Conservation (phyloP, 2,888 invertebrate genomes). For the Scaptomyza parva region DNA sequence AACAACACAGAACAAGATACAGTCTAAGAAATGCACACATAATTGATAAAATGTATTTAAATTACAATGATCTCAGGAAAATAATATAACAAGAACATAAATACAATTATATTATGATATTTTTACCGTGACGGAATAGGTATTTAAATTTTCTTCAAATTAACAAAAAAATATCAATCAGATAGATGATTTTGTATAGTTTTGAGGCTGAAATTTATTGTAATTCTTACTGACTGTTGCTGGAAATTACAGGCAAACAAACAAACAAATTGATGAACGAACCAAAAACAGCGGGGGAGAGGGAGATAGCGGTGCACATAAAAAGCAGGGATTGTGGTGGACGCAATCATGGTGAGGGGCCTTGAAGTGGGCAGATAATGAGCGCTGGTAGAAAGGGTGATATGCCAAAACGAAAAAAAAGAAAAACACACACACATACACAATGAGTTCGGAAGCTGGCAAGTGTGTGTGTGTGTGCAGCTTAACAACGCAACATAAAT, state of each 20-base stretch:
- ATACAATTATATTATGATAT: not conserved
- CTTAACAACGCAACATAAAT: conserved; percentile 73
- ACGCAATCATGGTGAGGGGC: not conserved
- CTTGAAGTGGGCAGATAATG: conserved; percentile 48
- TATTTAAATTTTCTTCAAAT: conserved; percentile 34
- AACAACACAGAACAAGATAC: too few relatives aligned
- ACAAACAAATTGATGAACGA: conserved; percentile 36
- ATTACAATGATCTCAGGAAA: too few relatives aligned
- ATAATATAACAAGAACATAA: too few relatives aligned
- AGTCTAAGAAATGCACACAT: too few relatives aligned
- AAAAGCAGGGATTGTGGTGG: conserved; percentile 19
- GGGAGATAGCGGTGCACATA: conserved; percentile 14
- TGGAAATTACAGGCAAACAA: conserved; percentile 28
- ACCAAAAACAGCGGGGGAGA: not conserved
- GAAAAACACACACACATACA: not conserved
- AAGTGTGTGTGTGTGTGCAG: conserved; percentile 37
- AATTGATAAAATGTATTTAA: too few relatives aligned
- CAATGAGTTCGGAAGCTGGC: conserved; percentile 6
- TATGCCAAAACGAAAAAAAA: conserved; percentile 18
- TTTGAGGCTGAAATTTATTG: conserved; percentile 34
- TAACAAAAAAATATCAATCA: conserved; percentile 40
- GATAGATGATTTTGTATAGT: conserved; percentile 34
- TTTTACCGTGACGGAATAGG: not conserved
- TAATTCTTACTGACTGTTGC: conserved; percentile 30
- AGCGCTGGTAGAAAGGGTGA: conserved; percentile 24